These are phyloP conservation scores for zebrafish (Danio rerio) DNA, from an alignment of 2,113 vertebrate species.

Conservation along the genomic window DNA sequence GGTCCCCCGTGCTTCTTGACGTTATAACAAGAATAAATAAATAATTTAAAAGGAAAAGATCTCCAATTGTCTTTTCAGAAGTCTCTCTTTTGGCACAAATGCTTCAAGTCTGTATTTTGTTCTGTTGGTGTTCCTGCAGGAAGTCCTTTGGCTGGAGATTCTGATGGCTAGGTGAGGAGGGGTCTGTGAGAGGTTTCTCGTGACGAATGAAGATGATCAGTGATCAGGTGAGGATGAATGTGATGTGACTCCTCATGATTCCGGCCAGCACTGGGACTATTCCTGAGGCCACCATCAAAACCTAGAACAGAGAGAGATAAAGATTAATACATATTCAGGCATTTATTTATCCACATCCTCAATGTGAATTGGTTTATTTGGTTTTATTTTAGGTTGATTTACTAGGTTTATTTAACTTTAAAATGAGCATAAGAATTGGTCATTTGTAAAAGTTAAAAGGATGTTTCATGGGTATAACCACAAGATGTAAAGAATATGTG, in stretches of 20 bases:
- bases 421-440: not conserved
- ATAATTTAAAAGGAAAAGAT: conserved; percentile 67
- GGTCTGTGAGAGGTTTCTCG: conserved; percentile 1
- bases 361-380: not conserved
- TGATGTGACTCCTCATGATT: conserved; percentile 24
- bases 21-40: conserved; percentile 73
- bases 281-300: conserved; percentile 40
- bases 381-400: no score
- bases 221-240: conserved; percentile 10
- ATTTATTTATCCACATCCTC: not conserved
- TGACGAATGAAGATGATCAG: not conserved
- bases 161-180: conserved; percentile 14
- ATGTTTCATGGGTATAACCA: not conserved
- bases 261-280: not conserved
- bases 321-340: not conserved
- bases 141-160: conserved; percentile 18
- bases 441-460: no score
- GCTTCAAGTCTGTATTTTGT: conserved; percentile 31
- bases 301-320: conserved; percentile 50
- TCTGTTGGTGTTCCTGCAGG: not conserved
- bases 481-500: not conserved
- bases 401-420: not conserved
- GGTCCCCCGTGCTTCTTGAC: conserved; percentile 49
- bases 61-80: conserved; percentile 38
- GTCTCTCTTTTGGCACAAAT: conserved; percentile 37